Percentiles rank a stretch among this genome's conserved stretches.
phyloP scores from a whole-genome alignment of 2,797 vertebrate species.

The Hypotaenidia philippensis region DNA sequence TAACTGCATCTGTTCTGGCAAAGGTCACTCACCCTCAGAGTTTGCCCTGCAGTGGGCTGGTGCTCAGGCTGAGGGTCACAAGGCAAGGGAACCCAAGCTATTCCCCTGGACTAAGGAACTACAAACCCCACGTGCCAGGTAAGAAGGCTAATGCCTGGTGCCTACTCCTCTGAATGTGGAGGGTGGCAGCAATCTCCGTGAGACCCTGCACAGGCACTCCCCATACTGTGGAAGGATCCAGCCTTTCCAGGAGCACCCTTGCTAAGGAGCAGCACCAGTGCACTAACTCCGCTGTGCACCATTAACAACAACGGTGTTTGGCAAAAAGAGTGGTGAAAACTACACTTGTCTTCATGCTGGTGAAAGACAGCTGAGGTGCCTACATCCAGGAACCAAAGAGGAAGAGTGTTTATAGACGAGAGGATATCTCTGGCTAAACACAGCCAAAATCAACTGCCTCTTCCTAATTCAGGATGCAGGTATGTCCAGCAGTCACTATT shows the following conservation, averaged over 20 bases:
- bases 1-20: not conserved
- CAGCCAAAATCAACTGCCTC: not conserved
- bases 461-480: not conserved
- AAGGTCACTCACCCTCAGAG: not conserved
- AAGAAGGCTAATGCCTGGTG: not conserved
- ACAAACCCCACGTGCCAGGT: not conserved
- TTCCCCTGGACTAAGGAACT: not conserved
- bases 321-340: not conserved
- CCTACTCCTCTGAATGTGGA: not conserved
- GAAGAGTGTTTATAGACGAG: not conserved
- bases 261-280: not conserved
- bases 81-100: not conserved
- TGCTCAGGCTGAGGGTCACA: not conserved
- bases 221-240: not conserved
- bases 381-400: not conserved
- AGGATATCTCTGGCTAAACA: not conserved
- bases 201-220: not conserved
- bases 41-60: not conserved
- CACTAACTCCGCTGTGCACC: fast-evolving
- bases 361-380: not conserved
- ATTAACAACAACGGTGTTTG: not conserved
- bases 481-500: not conserved
- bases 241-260: not conserved
- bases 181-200: fast-evolving
- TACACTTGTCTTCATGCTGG: not conserved